Percentiles rank a stretch among this genome's conserved stretches.
Conservation (phyloP, 2,888 invertebrate species). For the Gari tellinella region DNA sequence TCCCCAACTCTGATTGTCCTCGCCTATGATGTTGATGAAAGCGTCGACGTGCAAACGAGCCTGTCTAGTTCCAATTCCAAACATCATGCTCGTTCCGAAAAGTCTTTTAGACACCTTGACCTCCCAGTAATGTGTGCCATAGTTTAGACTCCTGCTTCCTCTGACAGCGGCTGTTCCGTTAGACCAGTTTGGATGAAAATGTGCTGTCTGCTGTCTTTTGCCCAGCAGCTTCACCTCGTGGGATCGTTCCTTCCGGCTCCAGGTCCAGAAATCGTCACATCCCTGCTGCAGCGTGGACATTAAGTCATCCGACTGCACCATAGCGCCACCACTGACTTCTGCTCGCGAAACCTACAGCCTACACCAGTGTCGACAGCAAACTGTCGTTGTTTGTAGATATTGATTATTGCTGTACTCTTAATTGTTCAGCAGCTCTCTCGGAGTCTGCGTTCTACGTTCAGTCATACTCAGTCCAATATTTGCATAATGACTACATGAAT, state of each 20-base stretch:
- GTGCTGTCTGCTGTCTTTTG: constrained; percentile 85
- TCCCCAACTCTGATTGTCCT: constrained; percentile 89
- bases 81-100: constrained; percentile 92
- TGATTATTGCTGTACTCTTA: constrained; percentile 12
- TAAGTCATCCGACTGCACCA: constrained; percentile 45
- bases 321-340: too few relatives aligned
- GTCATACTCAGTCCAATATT: constrained; percentile 1
- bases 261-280: constrained; percentile 89
- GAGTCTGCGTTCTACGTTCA: background rate
- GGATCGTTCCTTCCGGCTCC: constrained; percentile 87
- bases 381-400: background rate
- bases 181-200: constrained; percentile 91
- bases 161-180: constrained; percentile 90
- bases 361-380: background rate
- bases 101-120: constrained; percentile 87
- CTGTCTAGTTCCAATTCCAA: constrained; percentile 88
- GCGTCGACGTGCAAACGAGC: constrained; percentile 88
- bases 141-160: constrained; percentile 88
- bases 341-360: too few relatives aligned
- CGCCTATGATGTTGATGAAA: constrained; percentile 90
- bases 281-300: constrained; percentile 83
- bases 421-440: background rate
- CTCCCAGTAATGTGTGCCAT: constrained; percentile 88
- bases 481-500: background rate
- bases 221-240: constrained; percentile 87